Base-by-base conservation (phyloP, 2,113 vertebrate genomes). In the Apistogramma diplotaenia region DNA sequence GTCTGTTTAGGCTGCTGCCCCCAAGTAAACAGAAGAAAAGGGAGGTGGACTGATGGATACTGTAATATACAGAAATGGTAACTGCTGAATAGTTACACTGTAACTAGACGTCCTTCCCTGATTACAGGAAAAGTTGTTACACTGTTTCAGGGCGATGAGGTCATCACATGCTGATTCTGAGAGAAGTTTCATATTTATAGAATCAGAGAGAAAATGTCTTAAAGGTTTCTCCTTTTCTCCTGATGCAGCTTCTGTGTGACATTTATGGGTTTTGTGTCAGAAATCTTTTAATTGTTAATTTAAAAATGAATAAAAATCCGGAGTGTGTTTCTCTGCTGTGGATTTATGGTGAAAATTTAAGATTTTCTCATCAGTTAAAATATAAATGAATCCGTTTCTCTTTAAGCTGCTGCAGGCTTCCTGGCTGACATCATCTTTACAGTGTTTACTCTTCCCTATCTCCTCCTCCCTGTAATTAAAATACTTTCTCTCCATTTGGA, bases 341-440 rank as follows among this genome's bases (percentile, higher is more conserved):
- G 58, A 21, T 60, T 40, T 13, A 40, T 40, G 37, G 1, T 40
- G 37, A 13, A 13, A 12, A 40, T n/a, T n/a, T n/a, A n/a, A n/a
- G n/a, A n/a, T 11, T 11, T 11, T 11, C 10, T 11, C 1, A 37
- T 37, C 35, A 11, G 35, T 37, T 37, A 11, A 37, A 37, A 19
- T 18, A 8, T 51, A 19, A 51, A 51, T 8, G 46, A 5, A 5
- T 37, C 23, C n/a, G n/a, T 37, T 62, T 60, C 3, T n/a, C 29
- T n/a, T 65, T 43, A 0, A 65, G 61, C 37, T 13, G 16, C 29
- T 49, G 4, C 5, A 12, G 8, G 62, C 25, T 70, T 23, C 40
- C 49, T 43, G 16, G 40, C 27, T 70, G 16, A 70, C 1, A 9
- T 1, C 9, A 70, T 8, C 0, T n/a, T 43, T n/a, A n/a, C 19